Percentiles rank a stretch among this genome's conserved stretches.
Conservation (phyloP, 2,797 vertebrate genomes). For the Sardinella longiceps region DNA sequence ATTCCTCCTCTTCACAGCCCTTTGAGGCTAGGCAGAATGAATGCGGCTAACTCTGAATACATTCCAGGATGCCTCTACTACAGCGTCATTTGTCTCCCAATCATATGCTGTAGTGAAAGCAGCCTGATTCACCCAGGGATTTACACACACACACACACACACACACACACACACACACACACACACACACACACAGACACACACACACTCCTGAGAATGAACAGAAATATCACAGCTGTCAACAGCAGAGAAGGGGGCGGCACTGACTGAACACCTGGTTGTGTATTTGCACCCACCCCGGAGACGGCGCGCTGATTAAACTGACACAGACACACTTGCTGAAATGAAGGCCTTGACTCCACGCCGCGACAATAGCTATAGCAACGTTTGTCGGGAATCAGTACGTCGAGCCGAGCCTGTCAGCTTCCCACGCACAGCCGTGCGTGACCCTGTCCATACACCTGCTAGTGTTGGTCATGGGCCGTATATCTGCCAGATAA, state of each 20-base stretch:
- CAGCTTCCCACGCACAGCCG: background rate
- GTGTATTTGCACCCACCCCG: background rate
- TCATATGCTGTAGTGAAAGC: background rate
- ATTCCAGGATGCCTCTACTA: background rate
- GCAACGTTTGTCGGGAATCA: background rate
- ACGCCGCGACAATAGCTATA: background rate
- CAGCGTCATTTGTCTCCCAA: background rate
- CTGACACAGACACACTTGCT: conserved; percentile 5
- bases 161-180: no score
- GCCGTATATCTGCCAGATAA: background rate
- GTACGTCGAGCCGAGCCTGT: background rate
- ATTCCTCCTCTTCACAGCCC: background rate
- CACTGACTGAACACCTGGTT: conserved; percentile 21
- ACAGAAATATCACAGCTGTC: conserved; percentile 24
- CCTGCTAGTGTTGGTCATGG: background rate
- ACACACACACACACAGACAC: no score
- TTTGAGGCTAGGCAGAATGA: conserved; percentile 5
- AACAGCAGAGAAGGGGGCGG: conserved; percentile 6
- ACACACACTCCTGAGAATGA: background rate
- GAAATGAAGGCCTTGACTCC: conserved; percentile 17
- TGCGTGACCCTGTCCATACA: background rate
- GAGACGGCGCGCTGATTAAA: conserved; percentile 13
- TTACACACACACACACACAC: background rate
- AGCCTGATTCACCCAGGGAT: background rate
- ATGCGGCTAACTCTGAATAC: background rate